A percentile compares a stretch with the other conserved stretches of the same genome.
These are phyloP conservation scores for Miltochrista miniata DNA, from an alignment of 2,888 invertebrate species.

Conservation along the genomic window DNA sequence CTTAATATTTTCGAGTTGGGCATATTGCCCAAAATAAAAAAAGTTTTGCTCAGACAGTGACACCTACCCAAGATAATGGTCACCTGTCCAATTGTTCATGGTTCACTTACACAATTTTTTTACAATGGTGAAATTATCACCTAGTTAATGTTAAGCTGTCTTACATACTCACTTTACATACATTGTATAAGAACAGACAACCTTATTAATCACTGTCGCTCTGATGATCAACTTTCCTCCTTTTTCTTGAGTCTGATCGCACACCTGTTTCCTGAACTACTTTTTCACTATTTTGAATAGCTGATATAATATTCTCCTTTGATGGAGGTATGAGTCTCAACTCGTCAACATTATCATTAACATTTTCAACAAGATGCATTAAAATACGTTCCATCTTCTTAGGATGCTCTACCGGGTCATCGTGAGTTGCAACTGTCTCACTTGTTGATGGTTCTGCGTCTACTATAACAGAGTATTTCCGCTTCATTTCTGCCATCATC, in stretches of 20 bases:
- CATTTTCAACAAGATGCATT: slow-evolving; percentile 83
- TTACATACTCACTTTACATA: slow-evolving; percentile 21
- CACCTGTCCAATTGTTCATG: slow-evolving; percentile 11
- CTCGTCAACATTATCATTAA: slow-evolving; percentile 62
- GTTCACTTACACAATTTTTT: slow-evolving; percentile 18
- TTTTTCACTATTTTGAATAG: slow-evolving; percentile 75
- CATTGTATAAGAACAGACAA: slow-evolving; percentile 48
- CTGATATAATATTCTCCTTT: slow-evolving; percentile 75
- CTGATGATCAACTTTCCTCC: slow-evolving; percentile 62
- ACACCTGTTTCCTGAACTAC: slow-evolving; percentile 74
- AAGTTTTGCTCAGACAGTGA: slow-evolving; percentile 23
- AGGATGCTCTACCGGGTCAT: slow-evolving; percentile 87
- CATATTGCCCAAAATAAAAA: slow-evolving; percentile 8
- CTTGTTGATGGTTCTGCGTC: slow-evolving; percentile 73
- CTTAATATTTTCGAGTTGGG: slow-evolving; percentile 11
- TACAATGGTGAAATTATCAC: slow-evolving; percentile 29
- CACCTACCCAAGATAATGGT: slow-evolving; percentile 12
- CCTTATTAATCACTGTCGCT: slow-evolving; percentile 55
- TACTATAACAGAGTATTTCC: slow-evolving; percentile 88
- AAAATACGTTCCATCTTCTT: slow-evolving; percentile 88
- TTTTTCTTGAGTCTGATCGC: slow-evolving; percentile 70
- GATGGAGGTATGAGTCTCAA: slow-evolving; percentile 72
- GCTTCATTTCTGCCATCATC: slow-evolving; percentile 91
- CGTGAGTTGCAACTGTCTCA: slow-evolving; percentile 53
- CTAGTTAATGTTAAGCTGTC: background rate